Evolutionary conservation across 2,888 invertebrate genomes (phyloP).

Genomic region (Bimastos eiseni): DNA sequence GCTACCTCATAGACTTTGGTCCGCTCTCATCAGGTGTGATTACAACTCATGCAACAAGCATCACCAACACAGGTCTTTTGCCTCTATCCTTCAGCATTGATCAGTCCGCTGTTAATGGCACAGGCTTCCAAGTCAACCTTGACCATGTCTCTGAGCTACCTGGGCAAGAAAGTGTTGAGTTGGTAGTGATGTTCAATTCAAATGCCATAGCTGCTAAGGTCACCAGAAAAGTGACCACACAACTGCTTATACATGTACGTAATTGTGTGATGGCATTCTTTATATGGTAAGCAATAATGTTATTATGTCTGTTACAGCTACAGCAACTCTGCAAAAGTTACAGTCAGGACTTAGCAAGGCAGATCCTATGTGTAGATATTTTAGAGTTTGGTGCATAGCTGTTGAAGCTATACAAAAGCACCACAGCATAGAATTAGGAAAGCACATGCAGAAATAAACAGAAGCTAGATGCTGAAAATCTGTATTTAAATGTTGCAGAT

Average conservation of each 20-base stretch:
- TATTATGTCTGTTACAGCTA: background rate
- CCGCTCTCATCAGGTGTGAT: constrained; percentile 61
- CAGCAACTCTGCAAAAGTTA: background rate
- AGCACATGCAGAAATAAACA: background rate
- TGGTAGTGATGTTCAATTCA: constrained; percentile 46
- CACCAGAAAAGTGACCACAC: background rate
- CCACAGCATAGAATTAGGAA: background rate
- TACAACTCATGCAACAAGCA: constrained; percentile 57
- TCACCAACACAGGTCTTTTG: constrained; percentile 60
- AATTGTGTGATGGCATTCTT: background rate
- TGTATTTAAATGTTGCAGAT: background rate
- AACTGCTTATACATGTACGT: background rate
- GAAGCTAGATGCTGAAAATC: background rate
- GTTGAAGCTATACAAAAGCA: background rate
- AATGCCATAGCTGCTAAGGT: background rate
- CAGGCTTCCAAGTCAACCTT: background rate
- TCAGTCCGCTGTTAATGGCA: background rate
- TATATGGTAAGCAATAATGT: background rate
- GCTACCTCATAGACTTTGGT: constrained; percentile 61
- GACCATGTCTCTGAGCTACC: constrained; percentile 50
- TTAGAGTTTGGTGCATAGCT: background rate
- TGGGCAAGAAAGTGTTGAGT: constrained; percentile 57
- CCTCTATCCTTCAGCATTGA: constrained; percentile 60
- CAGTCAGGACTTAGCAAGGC: background rate
- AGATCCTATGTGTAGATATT: background rate